phyloP scores from a whole-genome alignment of 2,888 invertebrate species.

The Xestia xanthographa region DNA sequence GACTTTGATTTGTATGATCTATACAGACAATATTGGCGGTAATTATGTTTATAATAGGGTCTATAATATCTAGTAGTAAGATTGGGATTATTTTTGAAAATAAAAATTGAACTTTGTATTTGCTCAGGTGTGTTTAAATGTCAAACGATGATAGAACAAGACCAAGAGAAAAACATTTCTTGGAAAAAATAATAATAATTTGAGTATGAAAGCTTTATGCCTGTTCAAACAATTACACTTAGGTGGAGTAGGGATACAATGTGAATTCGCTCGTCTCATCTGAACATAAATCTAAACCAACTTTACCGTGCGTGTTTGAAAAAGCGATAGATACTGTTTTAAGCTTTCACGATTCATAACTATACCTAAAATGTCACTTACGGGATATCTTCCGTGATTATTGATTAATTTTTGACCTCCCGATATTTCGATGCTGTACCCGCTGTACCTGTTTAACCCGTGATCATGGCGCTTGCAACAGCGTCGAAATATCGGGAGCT shows the following conservation, averaged over 20 bases:
- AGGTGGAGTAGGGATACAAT: background rate
- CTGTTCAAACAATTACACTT: background rate
- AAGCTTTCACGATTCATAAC: too few relatives aligned
- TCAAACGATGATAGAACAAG: background rate
- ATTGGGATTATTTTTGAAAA: background rate
- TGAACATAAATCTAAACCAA: background rate
- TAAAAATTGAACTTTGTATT: background rate
- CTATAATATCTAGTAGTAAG: background rate
- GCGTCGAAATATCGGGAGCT: too few relatives aligned
- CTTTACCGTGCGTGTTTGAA: background rate
- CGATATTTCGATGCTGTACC: too few relatives aligned
- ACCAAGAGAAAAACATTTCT: background rate
- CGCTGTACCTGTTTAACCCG: too few relatives aligned
- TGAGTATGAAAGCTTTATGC: background rate
- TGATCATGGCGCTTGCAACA: too few relatives aligned
- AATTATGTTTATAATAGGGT: background rate
- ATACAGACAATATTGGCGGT: background rate
- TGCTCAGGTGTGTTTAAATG: background rate
- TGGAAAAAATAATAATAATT: background rate
- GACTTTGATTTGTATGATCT: constrained; percentile 12
- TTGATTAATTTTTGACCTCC: too few relatives aligned
- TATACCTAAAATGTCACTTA: too few relatives aligned
- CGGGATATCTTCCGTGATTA: too few relatives aligned
- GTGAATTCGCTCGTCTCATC: background rate
- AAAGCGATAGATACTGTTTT: background rate